Evolutionary conservation across 1,140 invertebrate species (phyloP).

Genomic region (Aphidius ervi): DNA sequence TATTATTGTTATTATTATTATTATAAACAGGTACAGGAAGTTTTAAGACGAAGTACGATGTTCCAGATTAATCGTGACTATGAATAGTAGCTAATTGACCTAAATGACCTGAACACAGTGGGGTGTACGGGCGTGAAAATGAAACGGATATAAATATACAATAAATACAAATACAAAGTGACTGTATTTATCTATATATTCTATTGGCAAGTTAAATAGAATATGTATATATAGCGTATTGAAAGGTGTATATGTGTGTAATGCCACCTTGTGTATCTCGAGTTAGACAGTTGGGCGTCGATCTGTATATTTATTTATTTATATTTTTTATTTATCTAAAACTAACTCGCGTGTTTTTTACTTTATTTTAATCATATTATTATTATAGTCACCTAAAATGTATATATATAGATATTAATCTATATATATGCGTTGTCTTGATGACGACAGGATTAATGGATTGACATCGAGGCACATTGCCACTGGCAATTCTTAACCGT

Average conservation of each 20-base stretch:
- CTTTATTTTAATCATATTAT: too few relatives aligned
- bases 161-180: conserved; percentile 15
- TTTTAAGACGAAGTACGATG: conserved; percentile 17
- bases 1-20: neutral
- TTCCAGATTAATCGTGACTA: conserved; percentile 14
- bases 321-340: too few relatives aligned
- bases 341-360: too few relatives aligned
- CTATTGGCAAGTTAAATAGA: too few relatives aligned
- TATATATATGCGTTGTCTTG: neutral
- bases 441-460: conserved; percentile 3
- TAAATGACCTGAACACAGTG: conserved; percentile 30
- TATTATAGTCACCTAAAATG: too few relatives aligned
- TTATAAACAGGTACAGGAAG: too few relatives aligned
- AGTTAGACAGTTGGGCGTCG: conserved; percentile 17
- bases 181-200: too few relatives aligned
- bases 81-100: conserved; percentile 42
- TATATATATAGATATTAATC: too few relatives aligned
- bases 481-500: conserved; percentile 17
- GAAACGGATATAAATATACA: conserved; percentile 18
- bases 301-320: too few relatives aligned
- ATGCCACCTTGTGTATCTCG: too few relatives aligned
- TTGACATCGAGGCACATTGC: neutral
- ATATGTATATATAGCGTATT: too few relatives aligned
- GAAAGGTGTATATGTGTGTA: too few relatives aligned
- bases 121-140: conserved; percentile 23